Evolutionary conservation across 2,888 invertebrate genomes (phyloP), one percentile per base, ranked within the genome.

Genomic region (Diadegma fenestrale): DNA sequence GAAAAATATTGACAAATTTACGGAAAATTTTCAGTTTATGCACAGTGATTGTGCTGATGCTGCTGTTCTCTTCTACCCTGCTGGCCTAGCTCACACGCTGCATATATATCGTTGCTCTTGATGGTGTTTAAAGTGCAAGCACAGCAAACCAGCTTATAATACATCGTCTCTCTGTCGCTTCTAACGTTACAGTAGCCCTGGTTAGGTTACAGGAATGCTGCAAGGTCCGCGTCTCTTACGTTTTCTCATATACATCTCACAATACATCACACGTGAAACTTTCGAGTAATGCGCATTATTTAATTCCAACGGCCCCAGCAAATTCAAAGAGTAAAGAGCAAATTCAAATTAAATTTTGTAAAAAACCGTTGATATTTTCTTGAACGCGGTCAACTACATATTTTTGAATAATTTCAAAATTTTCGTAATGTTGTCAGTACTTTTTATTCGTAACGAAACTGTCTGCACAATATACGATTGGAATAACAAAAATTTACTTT

Each of bases 121-220:
- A 26, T 63, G n/a, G 72, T 72, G 51, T 66, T 45, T 66, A 72
- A 85, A 81, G 78, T 78, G 77, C 81, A 81, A 78, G 81, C 81
- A 51, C 80, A 80, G 61, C 61, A 43, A n/a, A 22, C 6, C 64
- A 72, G 64, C 77, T 63, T 54, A 45, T 68, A 73, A 41, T 43
- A 26, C 68, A n/a, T 78, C 51, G 73, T 68, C 61, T 85, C 84
- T 80, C 82, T 79, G 71, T 75, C 63, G 80, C 84, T 84, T 86
- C 87, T 88, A 86, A 82, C 82, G 80, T 88, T 88, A 85, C 87
- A 84, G 80, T 86, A 84, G 80, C 76, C 41, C 66, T 73, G 64
- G 83, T 88, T 82, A 66, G 75, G 76, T 87, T 87, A 86, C 88
- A 80, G 84, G 86, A 87, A 86, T 87, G 82, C 84, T 87, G 82